A percentile compares a stretch with the other conserved stretches of the same genome.
phyloP scores from a whole-genome alignment of 2,888 invertebrate species.

The Deroplatys truncata region DNA sequence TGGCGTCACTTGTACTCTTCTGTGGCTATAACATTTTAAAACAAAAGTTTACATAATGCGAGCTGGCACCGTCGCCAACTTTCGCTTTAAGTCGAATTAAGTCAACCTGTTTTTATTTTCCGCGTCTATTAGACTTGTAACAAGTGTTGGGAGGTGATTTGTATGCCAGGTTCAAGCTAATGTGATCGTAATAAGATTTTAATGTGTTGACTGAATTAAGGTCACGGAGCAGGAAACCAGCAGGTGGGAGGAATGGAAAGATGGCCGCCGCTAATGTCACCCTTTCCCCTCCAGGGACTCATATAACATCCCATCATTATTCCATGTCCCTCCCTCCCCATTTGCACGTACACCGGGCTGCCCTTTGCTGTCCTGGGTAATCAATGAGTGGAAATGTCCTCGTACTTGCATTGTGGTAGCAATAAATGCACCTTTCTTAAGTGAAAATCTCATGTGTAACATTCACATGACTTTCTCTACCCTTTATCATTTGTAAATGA shows the following conservation, averaged over 20 bases:
- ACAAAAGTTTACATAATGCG: neutral
- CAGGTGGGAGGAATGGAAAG: neutral
- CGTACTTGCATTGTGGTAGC: neutral
- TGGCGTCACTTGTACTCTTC: neutral
- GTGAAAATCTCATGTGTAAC: too few relatives aligned
- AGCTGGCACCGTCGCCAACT: neutral
- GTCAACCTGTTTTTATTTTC: neutral
- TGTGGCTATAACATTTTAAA: neutral
- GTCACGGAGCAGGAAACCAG: neutral
- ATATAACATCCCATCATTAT: conserved; percentile 7
- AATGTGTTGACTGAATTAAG: conserved; percentile 19
- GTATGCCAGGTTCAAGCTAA: neutral
- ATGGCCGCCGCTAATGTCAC: conserved; percentile 4
- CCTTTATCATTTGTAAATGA: too few relatives aligned
- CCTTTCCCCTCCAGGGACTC: neutral
- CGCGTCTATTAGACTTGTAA: neutral
- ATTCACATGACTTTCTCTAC: too few relatives aligned
- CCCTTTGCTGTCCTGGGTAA: neutral
- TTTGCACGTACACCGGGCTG: neutral
- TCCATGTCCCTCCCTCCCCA: neutral
- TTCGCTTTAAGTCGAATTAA: neutral
- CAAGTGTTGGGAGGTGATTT: neutral
- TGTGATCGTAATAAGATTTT: conserved; percentile 20
- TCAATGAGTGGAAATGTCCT: neutral
- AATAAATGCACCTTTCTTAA: neutral